Evolutionary conservation across 2,888 invertebrate species (phyloP), one percentile per base, ranked within the genome.

Genomic region (Sericinus montela): DNA sequence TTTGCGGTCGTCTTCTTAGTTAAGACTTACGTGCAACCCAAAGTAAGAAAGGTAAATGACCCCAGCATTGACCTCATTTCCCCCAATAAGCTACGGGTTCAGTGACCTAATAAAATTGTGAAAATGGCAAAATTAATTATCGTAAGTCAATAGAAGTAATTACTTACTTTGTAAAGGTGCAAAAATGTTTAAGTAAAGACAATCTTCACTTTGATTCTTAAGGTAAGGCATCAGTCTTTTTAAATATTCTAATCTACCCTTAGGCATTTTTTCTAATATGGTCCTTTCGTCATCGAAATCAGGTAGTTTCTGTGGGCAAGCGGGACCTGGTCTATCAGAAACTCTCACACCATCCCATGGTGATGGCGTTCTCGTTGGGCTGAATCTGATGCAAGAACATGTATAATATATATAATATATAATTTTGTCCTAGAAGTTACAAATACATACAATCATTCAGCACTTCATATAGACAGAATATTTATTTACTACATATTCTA

Each of bases 151-250:
- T 7, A 6, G 25, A 25, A 25, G 1, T 25, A 41, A 38, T 43
- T 65, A 88, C 93, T 92, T 89, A 98, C 98, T 97, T 93, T 95
- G 95, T 70, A 95, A 94, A 53, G 98, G 98, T 36, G 97, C 95
- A 90, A 97, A 99, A 76, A 99, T 94, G 89, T 99, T 99, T 80
- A 99, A 93, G 86, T 97, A 98, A 62, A 99, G 93, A 80, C 99
- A 99, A 91, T 99, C 98, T 91, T 99, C 99, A 79, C 95, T 96
- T 91, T 98, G 98, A 86, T 97, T 95, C 84, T 92, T 92, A 78
- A 98, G 92, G 89, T 95, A 94, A 62, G 97, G 97, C 78, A 96
- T 91, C 85, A 98, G 91, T 77, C 97, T 92, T 89, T 94, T 95
- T 61, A 98, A 91, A 82, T 97, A 96, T 80, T 97, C 96, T 82